These are phyloP conservation scores for Acropternis orthonyx DNA, from an alignment of 2,797 vertebrate genomes.

Conservation along the genomic window DNA sequence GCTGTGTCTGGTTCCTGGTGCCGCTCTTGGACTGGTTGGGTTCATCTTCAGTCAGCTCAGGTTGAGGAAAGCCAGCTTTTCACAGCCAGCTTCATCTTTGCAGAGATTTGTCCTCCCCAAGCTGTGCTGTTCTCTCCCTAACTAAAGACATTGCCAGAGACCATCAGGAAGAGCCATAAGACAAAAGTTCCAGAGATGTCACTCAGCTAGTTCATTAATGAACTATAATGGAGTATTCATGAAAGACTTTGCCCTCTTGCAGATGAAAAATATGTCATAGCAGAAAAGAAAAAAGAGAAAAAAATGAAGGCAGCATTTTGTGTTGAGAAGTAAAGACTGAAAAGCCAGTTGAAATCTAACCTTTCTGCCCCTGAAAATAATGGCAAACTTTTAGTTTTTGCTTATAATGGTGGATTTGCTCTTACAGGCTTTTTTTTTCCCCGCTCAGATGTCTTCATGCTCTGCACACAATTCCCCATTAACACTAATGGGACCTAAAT, in stretches of 20 bases:
- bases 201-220: neutral
- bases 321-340: neutral
- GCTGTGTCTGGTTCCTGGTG: neutral
- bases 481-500: neutral
- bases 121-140: neutral
- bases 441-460: neutral
- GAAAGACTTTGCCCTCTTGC: neutral
- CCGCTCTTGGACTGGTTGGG: neutral
- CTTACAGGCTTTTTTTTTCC: neutral
- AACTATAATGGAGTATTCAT: neutral
- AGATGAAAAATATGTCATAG: neutral
- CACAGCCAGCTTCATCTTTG: neutral
- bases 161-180: neutral
- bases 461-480: neutral
- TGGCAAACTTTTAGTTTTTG: neutral
- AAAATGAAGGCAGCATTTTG: neutral
- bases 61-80: neutral
- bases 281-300: neutral
- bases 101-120: neutral
- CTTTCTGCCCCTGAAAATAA: neutral
- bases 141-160: neutral
- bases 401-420: accelerated
- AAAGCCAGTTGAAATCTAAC: neutral
- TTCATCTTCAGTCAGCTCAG: neutral
- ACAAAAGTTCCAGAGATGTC: neutral